Conservation (phyloP, 2,113 vertebrate species). For the Zapornia atra region DNA sequence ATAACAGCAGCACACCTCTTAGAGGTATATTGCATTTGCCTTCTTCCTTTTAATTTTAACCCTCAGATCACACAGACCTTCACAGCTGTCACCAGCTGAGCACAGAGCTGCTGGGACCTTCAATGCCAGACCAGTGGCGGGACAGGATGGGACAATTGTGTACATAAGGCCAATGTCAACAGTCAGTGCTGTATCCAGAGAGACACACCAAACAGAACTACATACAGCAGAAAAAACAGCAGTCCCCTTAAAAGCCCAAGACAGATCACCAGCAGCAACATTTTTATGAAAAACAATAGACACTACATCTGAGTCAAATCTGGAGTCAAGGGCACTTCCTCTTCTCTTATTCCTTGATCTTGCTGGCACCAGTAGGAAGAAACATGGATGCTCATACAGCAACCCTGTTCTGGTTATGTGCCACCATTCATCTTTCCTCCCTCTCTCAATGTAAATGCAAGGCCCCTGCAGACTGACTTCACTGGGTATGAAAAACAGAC, state of each 20-base stretch:
- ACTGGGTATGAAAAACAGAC: neutral
- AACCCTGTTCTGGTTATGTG: neutral
- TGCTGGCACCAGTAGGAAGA: neutral
- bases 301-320: neutral
- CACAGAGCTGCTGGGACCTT: neutral
- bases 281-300: neutral
- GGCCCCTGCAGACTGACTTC: neutral
- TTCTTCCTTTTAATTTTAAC: neutral
- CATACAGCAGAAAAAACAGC: neutral
- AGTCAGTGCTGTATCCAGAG: neutral
- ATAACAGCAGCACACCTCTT: neutral
- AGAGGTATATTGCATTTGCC: neutral
- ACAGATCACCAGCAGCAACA: neutral
- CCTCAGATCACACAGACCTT: neutral
- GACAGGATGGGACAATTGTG: neutral
- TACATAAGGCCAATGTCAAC: neutral
- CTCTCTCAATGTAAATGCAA: accelerated
- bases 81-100: neutral
- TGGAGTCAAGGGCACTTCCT: neutral
- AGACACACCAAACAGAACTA: neutral
- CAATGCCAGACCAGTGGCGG: accelerated
- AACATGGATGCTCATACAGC: neutral
- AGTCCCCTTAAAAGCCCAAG: neutral
- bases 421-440: neutral
- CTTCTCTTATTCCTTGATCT: neutral